Conservation (phyloP, 2,797 vertebrate species). For the Ciconia nigra region DNA sequence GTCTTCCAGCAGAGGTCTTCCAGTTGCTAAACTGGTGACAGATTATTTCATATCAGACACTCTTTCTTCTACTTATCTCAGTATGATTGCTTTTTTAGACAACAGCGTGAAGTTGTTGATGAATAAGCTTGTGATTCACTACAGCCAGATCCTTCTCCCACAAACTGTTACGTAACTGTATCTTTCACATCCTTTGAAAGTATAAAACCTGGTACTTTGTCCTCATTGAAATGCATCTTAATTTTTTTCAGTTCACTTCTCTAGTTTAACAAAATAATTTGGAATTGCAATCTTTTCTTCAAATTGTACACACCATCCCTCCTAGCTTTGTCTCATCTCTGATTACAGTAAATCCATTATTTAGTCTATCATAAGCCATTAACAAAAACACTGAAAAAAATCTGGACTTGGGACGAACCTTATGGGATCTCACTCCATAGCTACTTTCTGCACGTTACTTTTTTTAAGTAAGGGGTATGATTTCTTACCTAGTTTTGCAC, state of each 20-base stretch:
- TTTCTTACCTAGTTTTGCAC: not conserved
- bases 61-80: not conserved
- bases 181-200: conserved; percentile 27
- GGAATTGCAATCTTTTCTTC: not conserved
- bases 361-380: not conserved
- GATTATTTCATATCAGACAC: not conserved
- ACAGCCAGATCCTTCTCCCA: conserved; percentile 37
- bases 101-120: conserved; percentile 24
- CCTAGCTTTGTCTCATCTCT: not conserved
- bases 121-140: conserved; percentile 60
- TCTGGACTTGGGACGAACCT: not conserved
- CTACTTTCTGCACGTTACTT: not conserved
- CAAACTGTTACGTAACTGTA: conserved; percentile 49
- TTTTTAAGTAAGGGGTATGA: not conserved
- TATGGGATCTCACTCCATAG: not conserved
- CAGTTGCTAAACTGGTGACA: not conserved
- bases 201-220: not conserved
- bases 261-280: not conserved
- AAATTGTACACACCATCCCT: not conserved
- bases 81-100: conserved; percentile 15
- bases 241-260: not conserved
- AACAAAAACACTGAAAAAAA: not conserved
- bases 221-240: not conserved
- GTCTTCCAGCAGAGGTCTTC: not conserved
- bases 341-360: not conserved